phyloP scores from a whole-genome alignment of 2,113 vertebrate species.

The Parus major region DNA sequence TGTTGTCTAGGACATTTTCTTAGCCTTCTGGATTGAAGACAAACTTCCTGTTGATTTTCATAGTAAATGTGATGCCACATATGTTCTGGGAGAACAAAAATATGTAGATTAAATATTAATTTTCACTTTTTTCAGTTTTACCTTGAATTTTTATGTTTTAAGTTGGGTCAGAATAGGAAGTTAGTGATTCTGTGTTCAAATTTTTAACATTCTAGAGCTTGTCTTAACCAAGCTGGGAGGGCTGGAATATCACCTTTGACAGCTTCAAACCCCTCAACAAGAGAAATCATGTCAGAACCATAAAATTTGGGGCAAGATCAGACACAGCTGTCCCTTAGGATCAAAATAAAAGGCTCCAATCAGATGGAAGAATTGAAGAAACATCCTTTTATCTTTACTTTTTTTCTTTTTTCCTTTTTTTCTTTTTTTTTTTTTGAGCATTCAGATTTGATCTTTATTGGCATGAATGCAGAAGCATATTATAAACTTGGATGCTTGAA shows the following conservation, averaged over 20 bases:
- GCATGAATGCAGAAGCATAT: neutral
- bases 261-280: neutral
- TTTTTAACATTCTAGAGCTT: neutral
- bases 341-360: neutral
- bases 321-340: neutral
- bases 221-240: neutral
- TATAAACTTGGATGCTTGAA: slow-evolving; percentile 33
- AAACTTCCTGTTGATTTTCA: neutral
- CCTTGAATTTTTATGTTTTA: neutral
- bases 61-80: neutral
- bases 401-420: neutral
- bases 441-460: slow-evolving; percentile 19
- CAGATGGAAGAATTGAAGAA: neutral
- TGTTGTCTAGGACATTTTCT: rapidly evolving
- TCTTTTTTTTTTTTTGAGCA: neutral
- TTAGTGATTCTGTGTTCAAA: neutral
- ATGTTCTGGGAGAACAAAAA: neutral
- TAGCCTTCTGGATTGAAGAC: neutral
- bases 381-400: neutral
- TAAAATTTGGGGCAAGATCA: neutral
- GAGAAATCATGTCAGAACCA: neutral
- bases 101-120: neutral
- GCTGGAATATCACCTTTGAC: neutral
- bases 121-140: neutral
- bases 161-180: neutral